Conservation (phyloP, 37 sponge, comb jelly and placozoan species). For the Cladorhizidae sp. region DNA sequence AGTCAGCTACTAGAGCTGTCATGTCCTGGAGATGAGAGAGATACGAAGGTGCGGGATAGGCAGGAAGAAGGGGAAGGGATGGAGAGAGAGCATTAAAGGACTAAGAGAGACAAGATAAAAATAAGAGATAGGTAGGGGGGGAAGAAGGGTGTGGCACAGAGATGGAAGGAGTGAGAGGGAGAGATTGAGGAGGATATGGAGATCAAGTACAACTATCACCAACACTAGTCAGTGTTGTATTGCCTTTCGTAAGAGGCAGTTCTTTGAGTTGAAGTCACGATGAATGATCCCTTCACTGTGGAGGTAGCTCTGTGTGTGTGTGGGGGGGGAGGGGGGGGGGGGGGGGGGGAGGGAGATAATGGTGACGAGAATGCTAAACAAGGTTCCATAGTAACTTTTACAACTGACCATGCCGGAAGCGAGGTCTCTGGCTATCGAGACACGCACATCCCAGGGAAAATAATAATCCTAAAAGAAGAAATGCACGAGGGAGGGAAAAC, state of each 20-base stretch:
- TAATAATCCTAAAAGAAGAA: constrained; percentile 23
- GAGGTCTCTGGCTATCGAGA: constrained; percentile 81
- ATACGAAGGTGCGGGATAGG: no score
- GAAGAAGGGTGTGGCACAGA: background rate
- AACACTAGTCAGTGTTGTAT: no score
- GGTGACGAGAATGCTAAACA: background rate
- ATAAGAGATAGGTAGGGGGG: background rate
- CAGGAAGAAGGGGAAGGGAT: background rate
- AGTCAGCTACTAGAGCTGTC: constrained; percentile 86
- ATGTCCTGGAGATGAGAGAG: constrained; percentile 46
- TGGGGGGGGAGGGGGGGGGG: background rate
- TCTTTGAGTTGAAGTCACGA: constrained; percentile 86
- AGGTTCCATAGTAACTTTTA: background rate
- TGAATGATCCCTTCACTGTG: constrained; percentile 78
- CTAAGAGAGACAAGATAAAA: background rate
- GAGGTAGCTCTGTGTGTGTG: constrained; percentile 83
- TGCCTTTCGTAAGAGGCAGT: constrained; percentile 83
- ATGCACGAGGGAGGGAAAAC: no score
- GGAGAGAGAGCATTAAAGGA: background rate
- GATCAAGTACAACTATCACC: no score
- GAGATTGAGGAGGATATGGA: background rate
- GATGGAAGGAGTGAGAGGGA: no score
- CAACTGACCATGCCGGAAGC: constrained; percentile 90
- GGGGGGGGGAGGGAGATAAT: background rate
- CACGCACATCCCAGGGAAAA: constrained; percentile 67